Percentiles rank a stretch among this genome's conserved stretches.
phyloP scores from a whole-genome alignment of 2,797 vertebrate species.

The Anabas testudineus region DNA sequence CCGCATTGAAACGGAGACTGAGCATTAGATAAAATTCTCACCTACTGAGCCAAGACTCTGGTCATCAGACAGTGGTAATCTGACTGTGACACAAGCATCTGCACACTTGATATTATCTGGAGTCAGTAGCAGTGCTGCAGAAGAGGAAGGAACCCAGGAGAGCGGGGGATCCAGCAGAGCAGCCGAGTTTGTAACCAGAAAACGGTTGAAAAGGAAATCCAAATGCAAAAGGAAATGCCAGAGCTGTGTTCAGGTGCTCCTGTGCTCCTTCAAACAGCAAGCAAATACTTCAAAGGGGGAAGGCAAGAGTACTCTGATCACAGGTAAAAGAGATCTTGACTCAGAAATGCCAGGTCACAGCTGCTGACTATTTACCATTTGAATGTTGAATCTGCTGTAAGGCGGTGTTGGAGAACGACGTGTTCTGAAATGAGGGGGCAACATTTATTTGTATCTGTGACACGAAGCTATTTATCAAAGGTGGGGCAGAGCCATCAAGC shows the following conservation, averaged over 20 bases:
- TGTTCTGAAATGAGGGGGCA: slow-evolving; percentile 3
- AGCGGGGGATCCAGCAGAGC: slow-evolving; percentile 35
- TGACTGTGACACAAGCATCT: slow-evolving; percentile 55
- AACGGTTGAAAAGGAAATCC: slow-evolving; percentile 40
- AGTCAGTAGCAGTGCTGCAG: slow-evolving; percentile 25
- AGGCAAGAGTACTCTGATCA: slow-evolving; percentile 43
- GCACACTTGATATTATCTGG: slow-evolving; percentile 49
- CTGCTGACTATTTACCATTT: neutral
- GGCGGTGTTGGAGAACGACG: neutral
- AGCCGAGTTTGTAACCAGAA: slow-evolving; percentile 34
- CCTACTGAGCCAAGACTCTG: slow-evolving; percentile 45
- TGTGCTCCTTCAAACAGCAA: slow-evolving; percentile 50
- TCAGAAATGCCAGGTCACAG: slow-evolving; percentile 40
- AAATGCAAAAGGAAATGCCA: slow-evolving; percentile 28
- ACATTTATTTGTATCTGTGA: slow-evolving; percentile 14
- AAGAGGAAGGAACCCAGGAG: slow-evolving; percentile 14
- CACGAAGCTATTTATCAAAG: slow-evolving; percentile 31
- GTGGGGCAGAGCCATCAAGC: slow-evolving; percentile 1
- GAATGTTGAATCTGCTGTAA: slow-evolving; percentile 8
- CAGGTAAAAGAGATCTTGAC: slow-evolving; percentile 43
- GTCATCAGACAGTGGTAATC: slow-evolving; percentile 40
- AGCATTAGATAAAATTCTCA: slow-evolving; percentile 52
- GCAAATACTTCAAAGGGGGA: slow-evolving; percentile 38
- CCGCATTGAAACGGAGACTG: slow-evolving; percentile 55
- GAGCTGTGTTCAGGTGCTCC: slow-evolving; percentile 46